These are phyloP conservation scores for Bibio marci DNA, from an alignment of 2,888 invertebrate genomes.

Conservation along the genomic window DNA sequence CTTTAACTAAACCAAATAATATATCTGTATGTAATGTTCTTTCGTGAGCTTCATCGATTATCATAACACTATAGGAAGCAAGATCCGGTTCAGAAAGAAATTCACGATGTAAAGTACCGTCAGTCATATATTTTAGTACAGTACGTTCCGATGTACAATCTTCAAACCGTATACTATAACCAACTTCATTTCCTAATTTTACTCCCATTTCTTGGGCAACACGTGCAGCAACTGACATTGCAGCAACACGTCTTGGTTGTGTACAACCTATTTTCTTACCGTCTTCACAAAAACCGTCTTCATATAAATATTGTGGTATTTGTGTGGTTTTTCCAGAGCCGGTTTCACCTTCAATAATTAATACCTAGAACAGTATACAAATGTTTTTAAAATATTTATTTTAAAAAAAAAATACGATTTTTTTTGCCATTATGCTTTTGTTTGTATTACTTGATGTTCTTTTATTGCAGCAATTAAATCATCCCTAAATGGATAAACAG, in stretches of 20 bases:
- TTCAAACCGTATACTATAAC: conserved; percentile 90
- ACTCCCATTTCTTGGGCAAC: conserved; percentile 96
- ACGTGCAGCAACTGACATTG: conserved; percentile 98
- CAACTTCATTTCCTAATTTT: conserved; percentile 86
- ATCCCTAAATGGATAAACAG: conserved; percentile 82
- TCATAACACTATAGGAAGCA: conserved; percentile 92
- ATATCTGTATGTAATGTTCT: conserved; percentile 96
- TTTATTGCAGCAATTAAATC: conserved; percentile 82
- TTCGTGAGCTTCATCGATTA: conserved; percentile 99
- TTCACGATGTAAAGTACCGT: conserved; percentile 93
- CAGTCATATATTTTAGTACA: conserved; percentile 97
- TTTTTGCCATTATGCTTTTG: conserved; percentile 2
- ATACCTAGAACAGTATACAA: conserved; percentile 32
- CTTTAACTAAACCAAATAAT: conserved; percentile 91
- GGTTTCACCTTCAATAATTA: conserved; percentile 96
- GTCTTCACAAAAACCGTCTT: conserved; percentile 73
- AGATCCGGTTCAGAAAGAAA: conserved; percentile 95
- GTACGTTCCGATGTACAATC: conserved; percentile 98
- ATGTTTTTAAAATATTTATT: not conserved
- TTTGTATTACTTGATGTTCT: conserved; percentile 48
- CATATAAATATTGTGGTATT: conserved; percentile 93
- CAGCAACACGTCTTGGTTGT: conserved; percentile 92
- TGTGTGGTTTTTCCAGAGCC: conserved; percentile 99
- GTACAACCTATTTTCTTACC: conserved; percentile 91
- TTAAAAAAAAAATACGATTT: not conserved